A percentile compares a stretch with the other conserved stretches of the same genome.
Conservation (phyloP, 2,888 invertebrate genomes). For the Drosophila ochracea region DNA sequence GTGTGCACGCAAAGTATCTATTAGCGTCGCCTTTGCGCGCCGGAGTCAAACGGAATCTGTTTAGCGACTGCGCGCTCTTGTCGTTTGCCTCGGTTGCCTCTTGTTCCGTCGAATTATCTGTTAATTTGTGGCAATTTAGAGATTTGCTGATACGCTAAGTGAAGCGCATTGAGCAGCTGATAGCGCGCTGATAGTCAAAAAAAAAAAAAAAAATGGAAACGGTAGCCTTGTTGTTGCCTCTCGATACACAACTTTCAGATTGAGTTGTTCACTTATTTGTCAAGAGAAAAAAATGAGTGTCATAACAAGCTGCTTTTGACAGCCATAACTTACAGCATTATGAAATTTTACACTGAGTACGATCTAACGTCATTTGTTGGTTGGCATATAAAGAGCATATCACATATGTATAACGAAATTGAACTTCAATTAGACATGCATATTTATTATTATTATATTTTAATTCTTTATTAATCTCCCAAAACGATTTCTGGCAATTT, state of each 20-base stretch:
- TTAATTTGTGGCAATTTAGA: conserved; percentile 83
- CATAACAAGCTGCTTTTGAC: conserved; percentile 7
- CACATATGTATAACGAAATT: not conserved
- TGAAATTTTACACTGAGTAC: no score
- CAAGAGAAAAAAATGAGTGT: not conserved
- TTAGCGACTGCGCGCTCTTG: conserved; percentile 68
- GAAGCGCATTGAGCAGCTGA: conserved; percentile 73
- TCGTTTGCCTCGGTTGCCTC: conserved; percentile 50
- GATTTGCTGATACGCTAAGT: conserved; percentile 78
- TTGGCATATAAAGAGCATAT: not conserved
- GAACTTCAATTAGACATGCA: not conserved
- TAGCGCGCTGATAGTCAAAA: conserved; percentile 50
- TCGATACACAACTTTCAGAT: conserved; percentile 14
- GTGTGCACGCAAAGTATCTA: conserved; percentile 82
- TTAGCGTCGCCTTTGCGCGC: conserved; percentile 80
- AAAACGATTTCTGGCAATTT: not conserved
- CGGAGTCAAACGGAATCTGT: conserved; percentile 80
- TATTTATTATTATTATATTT: not conserved
- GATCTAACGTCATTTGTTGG: not conserved
- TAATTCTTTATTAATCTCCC: not conserved
- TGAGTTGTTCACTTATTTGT: conserved; percentile 48
- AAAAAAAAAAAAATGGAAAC: conserved; percentile 7
- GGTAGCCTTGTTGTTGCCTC: conserved; percentile 27
- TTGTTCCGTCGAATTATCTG: conserved; percentile 73
- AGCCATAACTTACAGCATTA: not conserved